Conservation (phyloP, 2,797 vertebrate species). For the Gadopsis bispinosus region DNA sequence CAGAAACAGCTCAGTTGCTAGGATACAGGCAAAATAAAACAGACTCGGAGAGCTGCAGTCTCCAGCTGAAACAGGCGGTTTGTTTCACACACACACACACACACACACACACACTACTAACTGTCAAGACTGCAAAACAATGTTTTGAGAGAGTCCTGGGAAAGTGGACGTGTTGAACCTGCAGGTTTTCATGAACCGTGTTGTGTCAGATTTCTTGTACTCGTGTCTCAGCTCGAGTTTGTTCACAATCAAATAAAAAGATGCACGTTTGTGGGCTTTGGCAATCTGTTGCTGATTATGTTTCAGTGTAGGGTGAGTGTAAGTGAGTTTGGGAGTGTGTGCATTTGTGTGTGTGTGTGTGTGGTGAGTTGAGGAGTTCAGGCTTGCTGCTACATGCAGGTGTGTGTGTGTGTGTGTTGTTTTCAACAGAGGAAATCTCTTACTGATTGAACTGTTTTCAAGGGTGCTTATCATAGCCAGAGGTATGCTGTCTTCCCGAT, state of each 20-base stretch:
- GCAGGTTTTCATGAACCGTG: conserved; percentile 27
- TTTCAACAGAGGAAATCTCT: conserved; percentile 58
- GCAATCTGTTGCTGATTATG: conserved; percentile 19
- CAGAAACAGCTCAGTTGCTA: conserved; percentile 93
- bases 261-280: conserved; percentile 17
- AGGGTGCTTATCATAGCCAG: conserved; percentile 44
- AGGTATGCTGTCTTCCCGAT: conserved; percentile 37
- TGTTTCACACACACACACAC: conserved; percentile 64
- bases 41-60: conserved; percentile 83
- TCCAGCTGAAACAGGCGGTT: conserved; percentile 83
- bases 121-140: conserved; percentile 78
- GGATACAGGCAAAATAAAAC: conserved; percentile 93
- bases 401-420: conserved; percentile 33
- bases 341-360: conserved; percentile 22
- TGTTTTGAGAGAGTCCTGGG: conserved; percentile 72
- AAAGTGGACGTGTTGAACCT: conserved; percentile 51
- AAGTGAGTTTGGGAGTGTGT: conserved; percentile 11
- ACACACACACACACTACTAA: conserved; percentile 53
- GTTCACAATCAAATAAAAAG: conserved; percentile 30
- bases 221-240: conserved; percentile 24
- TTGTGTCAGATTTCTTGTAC: conserved; percentile 19
- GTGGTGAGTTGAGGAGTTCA: conserved; percentile 49
- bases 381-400: conserved; percentile 47
- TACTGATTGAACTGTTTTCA: conserved; percentile 69
- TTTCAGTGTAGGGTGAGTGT: conserved; percentile 5